Conservation (phyloP, 37 sponge, comb jelly and placozoan species). For the Cladorhizidae sp. region DNA sequence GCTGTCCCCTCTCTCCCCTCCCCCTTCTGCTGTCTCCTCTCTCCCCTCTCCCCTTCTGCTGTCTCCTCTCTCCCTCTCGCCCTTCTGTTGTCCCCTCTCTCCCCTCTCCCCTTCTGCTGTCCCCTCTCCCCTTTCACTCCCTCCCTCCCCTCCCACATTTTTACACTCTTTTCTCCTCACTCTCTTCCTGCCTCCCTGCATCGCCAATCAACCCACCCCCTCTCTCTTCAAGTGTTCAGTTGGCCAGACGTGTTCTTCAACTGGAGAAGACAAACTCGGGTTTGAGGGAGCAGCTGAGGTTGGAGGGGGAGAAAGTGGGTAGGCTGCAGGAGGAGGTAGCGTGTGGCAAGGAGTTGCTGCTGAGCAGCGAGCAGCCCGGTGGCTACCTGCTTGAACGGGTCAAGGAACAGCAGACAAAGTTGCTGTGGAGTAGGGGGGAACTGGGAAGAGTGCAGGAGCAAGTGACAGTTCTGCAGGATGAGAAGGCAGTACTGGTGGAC, state of each 20-base stretch:
- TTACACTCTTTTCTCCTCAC: background rate
- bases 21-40: too few species aligned
- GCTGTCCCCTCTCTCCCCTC: background rate
- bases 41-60: too few species aligned
- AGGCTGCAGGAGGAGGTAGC: constrained; percentile 48
- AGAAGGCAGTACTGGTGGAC: constrained; percentile 26
- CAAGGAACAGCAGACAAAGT: background rate
- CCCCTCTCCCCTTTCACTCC: too few species aligned
- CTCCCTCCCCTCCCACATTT: background rate
- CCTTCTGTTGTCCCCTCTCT: too few species aligned
- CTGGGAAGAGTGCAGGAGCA: background rate
- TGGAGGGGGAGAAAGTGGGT: background rate
- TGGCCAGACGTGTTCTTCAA: constrained; percentile 76
- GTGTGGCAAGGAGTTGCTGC: constrained; percentile 20
- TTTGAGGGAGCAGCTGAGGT: constrained; percentile 48
- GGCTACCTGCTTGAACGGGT: constrained; percentile 60
- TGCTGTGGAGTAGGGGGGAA: background rate
- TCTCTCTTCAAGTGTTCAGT: constrained; percentile 63
- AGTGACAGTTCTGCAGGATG: constrained; percentile 8
- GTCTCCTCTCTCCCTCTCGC: too few species aligned
- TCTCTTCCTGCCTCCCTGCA: background rate
- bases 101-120: too few species aligned
- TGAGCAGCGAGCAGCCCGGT: constrained; percentile 64
- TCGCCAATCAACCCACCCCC: background rate
- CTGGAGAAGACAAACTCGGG: constrained; percentile 62